These are phyloP conservation scores for Hypsibius dujardini DNA, from an alignment of 1,140 invertebrate genomes.

Conservation along the genomic window DNA sequence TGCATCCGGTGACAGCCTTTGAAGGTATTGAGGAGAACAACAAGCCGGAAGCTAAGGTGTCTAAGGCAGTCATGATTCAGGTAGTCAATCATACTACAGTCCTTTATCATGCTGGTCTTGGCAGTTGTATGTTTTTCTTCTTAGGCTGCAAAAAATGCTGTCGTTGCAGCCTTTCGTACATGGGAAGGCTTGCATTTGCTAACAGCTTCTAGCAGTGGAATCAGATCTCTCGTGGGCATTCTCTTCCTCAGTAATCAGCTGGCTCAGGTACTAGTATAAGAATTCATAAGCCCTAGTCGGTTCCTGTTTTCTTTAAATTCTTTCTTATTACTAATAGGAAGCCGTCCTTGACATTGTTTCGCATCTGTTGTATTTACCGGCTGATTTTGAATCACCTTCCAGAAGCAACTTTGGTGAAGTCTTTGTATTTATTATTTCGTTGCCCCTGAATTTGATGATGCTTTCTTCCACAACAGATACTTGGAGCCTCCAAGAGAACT, in stretches of 20 bases:
- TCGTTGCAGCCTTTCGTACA: background rate
- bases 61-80: constrained; percentile 5
- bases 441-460: background rate
- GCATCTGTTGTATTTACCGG: background rate
- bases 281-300: no score
- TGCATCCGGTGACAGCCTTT: background rate
- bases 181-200: background rate
- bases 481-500: constrained; percentile 8
- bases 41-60: background rate
- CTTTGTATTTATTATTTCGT: no score
- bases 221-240: background rate
- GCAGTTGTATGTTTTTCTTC: no score
- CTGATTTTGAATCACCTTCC: background rate
- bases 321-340: background rate
- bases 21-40: background rate
- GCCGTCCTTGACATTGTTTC: constrained; percentile 10
- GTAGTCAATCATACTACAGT: background rate
- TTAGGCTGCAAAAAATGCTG: background rate
- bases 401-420: no score
- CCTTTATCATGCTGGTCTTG: no score
- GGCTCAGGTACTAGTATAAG: background rate
- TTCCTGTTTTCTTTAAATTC: no score
- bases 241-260: background rate
- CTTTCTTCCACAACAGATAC: background rate
- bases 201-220: background rate